Percentiles rank a stretch among this genome's conserved stretches.
These are phyloP conservation scores for Suricata suricatta DNA, from an alignment of 2,113 vertebrate species.

Conservation along the genomic window DNA sequence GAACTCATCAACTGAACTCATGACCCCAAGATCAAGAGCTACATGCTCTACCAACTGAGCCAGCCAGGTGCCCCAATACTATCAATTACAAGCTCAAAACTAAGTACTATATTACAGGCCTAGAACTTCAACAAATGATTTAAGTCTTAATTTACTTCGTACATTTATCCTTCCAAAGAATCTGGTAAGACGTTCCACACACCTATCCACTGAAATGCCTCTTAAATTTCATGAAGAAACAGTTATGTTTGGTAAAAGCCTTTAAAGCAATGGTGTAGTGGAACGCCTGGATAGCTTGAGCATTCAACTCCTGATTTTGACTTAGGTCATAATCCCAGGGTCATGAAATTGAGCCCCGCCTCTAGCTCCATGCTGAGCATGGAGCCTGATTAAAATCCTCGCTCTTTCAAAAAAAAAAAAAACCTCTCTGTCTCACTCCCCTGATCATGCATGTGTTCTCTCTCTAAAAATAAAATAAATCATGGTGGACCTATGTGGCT, in stretches of 20 bases:
- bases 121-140: slow-evolving; percentile 7
- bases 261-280: not conserved
- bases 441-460: too few relatives aligned
- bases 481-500: too few relatives aligned
- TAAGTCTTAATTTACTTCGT: not conserved
- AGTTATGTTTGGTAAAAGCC: not conserved
- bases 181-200: not conserved
- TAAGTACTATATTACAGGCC: not conserved
- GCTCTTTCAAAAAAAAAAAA: too few relatives aligned
- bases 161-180: slow-evolving; percentile 37
- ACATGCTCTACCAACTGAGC: not conserved
- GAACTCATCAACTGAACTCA: not conserved
- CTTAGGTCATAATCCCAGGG: too few relatives aligned
- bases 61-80: not conserved
- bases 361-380: too few relatives aligned
- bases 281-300: too few relatives aligned
- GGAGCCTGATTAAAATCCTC: too few relatives aligned
- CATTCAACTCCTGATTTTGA: too few relatives aligned
- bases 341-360: too few relatives aligned
- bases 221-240: not conserved
- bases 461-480: too few relatives aligned
- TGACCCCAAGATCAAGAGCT: not conserved
- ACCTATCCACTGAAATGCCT: not conserved
- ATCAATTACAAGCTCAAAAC: slow-evolving; percentile 41
- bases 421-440: too few relatives aligned